Evolutionary conservation across 2,113 vertebrate species (phyloP).

Genomic region (Prinia subflava): DNA sequence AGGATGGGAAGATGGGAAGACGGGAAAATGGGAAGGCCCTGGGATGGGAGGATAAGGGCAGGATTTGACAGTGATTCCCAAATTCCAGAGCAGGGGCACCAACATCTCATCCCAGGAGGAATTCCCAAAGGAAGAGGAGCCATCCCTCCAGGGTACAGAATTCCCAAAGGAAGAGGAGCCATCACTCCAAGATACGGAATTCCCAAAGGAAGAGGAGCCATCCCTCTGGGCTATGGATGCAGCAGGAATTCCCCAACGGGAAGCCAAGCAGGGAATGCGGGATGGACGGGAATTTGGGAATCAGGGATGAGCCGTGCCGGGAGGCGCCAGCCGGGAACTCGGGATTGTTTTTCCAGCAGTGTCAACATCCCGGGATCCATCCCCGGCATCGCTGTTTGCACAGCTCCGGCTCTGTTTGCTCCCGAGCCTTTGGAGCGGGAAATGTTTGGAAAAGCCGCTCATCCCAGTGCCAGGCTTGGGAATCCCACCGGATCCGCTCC

Average conservation of each 20-base stretch:
- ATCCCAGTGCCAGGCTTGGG: fast-evolving
- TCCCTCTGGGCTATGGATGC: not conserved
- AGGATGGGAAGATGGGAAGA: not conserved
- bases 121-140: fast-evolving
- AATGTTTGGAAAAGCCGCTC: not conserved
- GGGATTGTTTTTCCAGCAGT: not conserved
- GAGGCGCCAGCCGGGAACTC: fast-evolving
- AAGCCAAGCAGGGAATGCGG: not conserved
- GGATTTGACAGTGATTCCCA: not conserved
- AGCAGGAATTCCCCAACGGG: not conserved
- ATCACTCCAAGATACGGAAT: not conserved
- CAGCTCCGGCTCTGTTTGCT: not conserved
- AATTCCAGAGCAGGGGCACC: not conserved
- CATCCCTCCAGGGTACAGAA: fast-evolving
- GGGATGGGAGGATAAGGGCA: not conserved
- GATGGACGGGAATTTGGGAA: not conserved
- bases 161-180: not conserved
- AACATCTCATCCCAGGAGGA: not conserved
- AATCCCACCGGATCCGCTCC: not conserved
- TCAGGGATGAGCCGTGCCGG: not conserved
- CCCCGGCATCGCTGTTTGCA: not conserved
- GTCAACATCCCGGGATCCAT: not conserved
- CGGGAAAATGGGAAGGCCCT: not conserved
- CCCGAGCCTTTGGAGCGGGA: not conserved
- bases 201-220: not conserved